phyloP scores from a whole-genome alignment of 2,113 vertebrate species.

The Hippopotamus amphibius region DNA sequence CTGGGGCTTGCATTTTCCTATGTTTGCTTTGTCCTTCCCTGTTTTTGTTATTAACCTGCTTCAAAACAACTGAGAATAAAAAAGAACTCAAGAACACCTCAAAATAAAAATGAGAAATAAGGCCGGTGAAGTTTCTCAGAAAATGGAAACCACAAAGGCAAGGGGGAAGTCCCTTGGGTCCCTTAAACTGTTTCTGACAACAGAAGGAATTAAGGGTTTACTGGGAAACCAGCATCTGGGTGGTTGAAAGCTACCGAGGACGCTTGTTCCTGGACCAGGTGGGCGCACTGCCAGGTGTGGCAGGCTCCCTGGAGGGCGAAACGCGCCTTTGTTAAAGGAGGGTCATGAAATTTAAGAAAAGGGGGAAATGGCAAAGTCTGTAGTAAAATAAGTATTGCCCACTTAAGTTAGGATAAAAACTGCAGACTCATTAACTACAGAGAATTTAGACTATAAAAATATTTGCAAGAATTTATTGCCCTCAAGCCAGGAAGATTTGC shows the following conservation, averaged over 20 bases:
- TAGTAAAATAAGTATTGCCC: not conserved
- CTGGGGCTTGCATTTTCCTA: too few species aligned
- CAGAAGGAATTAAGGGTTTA: not conserved
- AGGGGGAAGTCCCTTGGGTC: not conserved
- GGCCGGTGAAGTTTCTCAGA: not conserved
- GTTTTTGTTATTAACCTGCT: too few species aligned
- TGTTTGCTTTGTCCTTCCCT: too few species aligned
- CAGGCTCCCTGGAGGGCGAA: not conserved
- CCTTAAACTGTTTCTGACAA: not conserved
- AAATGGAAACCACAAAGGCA: not conserved
- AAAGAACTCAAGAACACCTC: not conserved
- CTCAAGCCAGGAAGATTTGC: not conserved
- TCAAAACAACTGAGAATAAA: not conserved
- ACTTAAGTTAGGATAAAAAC: slow-evolving; percentile 31
- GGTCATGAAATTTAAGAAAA: slow-evolving; percentile 32
- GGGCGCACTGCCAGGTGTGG: not conserved
- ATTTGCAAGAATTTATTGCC: not conserved
- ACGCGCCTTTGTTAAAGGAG: not conserved
- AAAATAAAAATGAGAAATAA: slow-evolving; percentile 31
- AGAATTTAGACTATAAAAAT: not conserved
- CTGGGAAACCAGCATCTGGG: not conserved
- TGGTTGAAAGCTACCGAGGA: not conserved
- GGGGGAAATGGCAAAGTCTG: not conserved
- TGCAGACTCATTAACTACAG: not conserved
- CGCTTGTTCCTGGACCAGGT: not conserved